These are phyloP conservation scores for Solenopsis invicta DNA, from an alignment of 1,140 invertebrate species.

Conservation along the genomic window DNA sequence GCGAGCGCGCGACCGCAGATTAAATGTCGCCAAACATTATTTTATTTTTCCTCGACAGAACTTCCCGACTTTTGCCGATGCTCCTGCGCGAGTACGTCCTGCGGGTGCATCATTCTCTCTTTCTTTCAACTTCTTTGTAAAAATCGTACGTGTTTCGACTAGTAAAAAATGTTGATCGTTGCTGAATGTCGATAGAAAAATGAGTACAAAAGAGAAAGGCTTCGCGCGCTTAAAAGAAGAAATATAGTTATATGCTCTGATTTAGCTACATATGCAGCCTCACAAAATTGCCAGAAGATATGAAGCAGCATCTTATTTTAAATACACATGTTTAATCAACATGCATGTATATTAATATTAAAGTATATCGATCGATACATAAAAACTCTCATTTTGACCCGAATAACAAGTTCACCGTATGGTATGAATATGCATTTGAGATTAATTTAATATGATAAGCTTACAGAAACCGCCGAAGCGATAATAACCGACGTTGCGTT, in stretches of 20 bases:
- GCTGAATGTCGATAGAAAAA: neutral
- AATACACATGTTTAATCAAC: neutral
- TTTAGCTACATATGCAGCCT: neutral
- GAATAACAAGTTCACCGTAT: neutral
- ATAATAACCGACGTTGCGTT: slow-evolving; percentile 23
- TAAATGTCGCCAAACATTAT: slow-evolving; percentile 34
- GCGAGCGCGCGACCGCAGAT: neutral
- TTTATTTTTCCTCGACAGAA: neutral
- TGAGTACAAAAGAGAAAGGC: neutral
- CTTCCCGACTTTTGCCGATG: neutral
- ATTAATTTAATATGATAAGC: slow-evolving; percentile 50
- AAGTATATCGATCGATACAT: neutral
- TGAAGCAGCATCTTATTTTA: neutral
- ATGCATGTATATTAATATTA: slow-evolving; percentile 11
- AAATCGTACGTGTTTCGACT: neutral
- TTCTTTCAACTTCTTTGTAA: neutral
- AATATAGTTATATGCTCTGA: neutral
- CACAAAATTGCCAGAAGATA: neutral
- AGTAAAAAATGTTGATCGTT: neutral
- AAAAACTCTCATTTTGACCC: slow-evolving; percentile 17
- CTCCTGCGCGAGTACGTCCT: neutral
- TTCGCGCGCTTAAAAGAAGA: neutral
- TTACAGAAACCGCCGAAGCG: neutral
- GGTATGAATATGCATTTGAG: slow-evolving; percentile 17
- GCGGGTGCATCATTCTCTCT: neutral